Evolutionary conservation across 1,140 invertebrate species (phyloP), one percentile per base, ranked within the genome.

Genomic region (Drosophila albomicans): DNA sequence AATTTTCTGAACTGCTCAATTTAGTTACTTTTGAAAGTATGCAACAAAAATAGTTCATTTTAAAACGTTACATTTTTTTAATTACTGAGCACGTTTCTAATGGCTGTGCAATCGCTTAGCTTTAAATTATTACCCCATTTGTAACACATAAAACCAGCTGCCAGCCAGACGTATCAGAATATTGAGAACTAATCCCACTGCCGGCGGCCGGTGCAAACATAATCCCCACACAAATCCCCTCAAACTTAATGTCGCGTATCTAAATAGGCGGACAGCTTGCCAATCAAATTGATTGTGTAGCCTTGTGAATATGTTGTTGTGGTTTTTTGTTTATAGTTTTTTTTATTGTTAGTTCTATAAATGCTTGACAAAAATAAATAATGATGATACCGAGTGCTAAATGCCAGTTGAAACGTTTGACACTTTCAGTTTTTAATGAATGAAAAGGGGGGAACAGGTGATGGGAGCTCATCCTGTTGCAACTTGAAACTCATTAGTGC

Each of bases 281-380:
- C 84, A 87, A 87, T 87, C 84, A 87, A 87, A 62, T 80, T 88
- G 85, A 89, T 88, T 86, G 78, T 49, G 72, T 30, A 56, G 30
- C 51, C 57, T 73, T 65, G 56, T 41, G 51, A 38, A 10, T 76
- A 0, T 25, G 20, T 25, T 25, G 20, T 25, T 25, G 20, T 81
- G 57, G 30, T 38, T 38, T 63, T 56, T 45, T 63, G 54, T 52
- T 25, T 25, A 25, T 25, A 28, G 6, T 54, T 61, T 15, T 48
- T 28, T 46, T 32, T 7, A 4, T 25, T 16, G 32, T 30, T 43
- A 7, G 4, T 59, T 59, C 25, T 48, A 10, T 43, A 56, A 35
- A 56, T 56, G 52, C 35, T 62, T 45, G 48, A 32, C 41, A 16
- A 46, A 45, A 69, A 67, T 63, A 79, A 46, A 56, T 5, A 38